Conservation (phyloP, 2,113 vertebrate genomes). For the Peromyscus polionotus region DNA sequence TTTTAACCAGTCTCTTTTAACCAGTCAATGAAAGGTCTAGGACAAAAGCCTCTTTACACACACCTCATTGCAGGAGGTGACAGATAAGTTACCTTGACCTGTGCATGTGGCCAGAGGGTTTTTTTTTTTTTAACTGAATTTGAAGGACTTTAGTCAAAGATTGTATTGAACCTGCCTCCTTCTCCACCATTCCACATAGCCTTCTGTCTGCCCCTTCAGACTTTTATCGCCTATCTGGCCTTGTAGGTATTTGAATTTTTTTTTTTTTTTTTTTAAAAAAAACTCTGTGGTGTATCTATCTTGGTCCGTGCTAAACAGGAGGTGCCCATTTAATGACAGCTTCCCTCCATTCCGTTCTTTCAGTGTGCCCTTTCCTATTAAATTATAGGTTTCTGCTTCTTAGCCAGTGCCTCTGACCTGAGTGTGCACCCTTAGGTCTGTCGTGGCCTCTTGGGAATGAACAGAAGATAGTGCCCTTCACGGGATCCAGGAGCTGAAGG, state of each 20-base stretch:
- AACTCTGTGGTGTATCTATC: background rate
- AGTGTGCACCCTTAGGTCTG: conserved; percentile 83
- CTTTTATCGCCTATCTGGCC: background rate
- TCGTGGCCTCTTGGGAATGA: conserved; percentile 89
- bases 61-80: conserved; percentile 91
- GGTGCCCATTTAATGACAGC: background rate
- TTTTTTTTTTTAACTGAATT: conserved; percentile 30
- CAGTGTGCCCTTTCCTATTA: background rate
- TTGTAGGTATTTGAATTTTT: background rate
- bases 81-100: conserved; percentile 80
- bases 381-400: background rate
- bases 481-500: conserved; percentile 87
- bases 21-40: conserved; percentile 83
- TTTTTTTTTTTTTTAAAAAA: background rate
- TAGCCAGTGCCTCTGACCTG: background rate
- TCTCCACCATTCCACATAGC: background rate
- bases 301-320: background rate
- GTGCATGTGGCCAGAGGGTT: background rate
- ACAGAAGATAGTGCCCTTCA: conserved; percentile 88
- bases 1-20: conserved; percentile 86
- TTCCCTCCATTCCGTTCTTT: background rate
- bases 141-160: background rate
- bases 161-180: background rate
- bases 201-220: background rate
- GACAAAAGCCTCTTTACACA: conserved; percentile 83